Evolutionary conservation across 2,797 vertebrate genomes (phyloP).

Genomic region (Chaunax sp.): DNA sequence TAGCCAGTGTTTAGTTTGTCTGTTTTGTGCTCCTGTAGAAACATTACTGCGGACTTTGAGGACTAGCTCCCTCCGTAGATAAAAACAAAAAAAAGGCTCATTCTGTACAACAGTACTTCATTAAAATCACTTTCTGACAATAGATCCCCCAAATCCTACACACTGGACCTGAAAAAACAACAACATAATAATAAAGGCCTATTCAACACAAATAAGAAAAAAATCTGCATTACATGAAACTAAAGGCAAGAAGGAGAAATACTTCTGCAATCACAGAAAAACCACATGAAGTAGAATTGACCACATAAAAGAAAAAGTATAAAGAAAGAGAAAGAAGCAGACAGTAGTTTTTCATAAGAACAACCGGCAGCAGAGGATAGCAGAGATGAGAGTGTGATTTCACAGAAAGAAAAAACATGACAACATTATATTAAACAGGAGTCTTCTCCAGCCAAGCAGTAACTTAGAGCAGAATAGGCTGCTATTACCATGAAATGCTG

Average conservation of each 20-base stretch:
- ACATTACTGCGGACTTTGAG: neutral
- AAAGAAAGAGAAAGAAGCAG: constrained; percentile 5
- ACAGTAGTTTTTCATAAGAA: constrained; percentile 20
- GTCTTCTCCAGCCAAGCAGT: constrained; percentile 28
- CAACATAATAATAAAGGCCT: no score
- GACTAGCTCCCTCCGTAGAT: no score
- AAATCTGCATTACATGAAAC: neutral
- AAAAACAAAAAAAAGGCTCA: no score
- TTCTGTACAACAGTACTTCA: no score
- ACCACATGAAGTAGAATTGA: neutral
- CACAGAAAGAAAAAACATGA: constrained; percentile 44
- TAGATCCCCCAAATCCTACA: no score
- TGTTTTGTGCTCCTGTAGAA: no score
- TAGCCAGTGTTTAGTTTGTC: no score
- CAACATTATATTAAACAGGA: constrained; percentile 39
- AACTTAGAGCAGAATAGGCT: constrained; percentile 54
- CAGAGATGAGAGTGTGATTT: constrained; percentile 14
- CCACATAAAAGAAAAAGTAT: neutral
- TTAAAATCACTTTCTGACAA: no score
- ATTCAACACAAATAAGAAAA: neutral
- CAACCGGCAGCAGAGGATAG: neutral
- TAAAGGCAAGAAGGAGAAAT: neutral
- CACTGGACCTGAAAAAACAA: no score
- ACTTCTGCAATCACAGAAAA: neutral
- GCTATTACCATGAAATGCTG: constrained; percentile 55